These are phyloP conservation scores for Apamea anceps DNA, from an alignment of 2,888 invertebrate species.

Conservation along the genomic window DNA sequence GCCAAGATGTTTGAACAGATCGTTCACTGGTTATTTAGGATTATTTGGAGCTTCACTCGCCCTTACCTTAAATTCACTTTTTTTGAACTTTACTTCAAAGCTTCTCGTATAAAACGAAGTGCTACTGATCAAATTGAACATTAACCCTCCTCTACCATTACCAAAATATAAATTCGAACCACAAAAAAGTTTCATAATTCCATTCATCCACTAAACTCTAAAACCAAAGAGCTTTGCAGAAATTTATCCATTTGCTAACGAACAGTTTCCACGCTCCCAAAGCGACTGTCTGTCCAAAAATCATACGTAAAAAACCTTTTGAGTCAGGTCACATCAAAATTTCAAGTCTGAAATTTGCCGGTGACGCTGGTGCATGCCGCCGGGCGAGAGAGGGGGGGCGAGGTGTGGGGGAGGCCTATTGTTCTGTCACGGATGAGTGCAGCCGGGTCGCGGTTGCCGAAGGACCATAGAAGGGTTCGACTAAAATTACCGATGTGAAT, in stretches of 20 bases:
- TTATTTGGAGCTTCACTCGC: neutral
- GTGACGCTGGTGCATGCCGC: conserved; percentile 64
- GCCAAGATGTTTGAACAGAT: conserved; percentile 8
- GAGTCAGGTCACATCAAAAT: conserved; percentile 71
- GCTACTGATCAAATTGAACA: neutral
- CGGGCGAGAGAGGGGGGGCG: conserved; percentile 30
- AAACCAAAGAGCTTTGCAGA: conserved; percentile 31
- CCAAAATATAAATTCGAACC: conserved; percentile 1
- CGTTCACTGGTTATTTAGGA: conserved; percentile 21
- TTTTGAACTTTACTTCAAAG: neutral
- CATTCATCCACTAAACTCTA: conserved; percentile 17
- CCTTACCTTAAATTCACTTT: neutral
- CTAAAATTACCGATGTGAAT: conserved; percentile 68
- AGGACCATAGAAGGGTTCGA: conserved; percentile 62
- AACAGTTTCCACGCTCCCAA: conserved; percentile 34
- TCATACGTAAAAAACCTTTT: conserved; percentile 56
- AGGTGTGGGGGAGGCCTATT: conserved; percentile 69
- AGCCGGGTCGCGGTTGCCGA: conserved; percentile 68
- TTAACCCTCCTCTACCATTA: neutral
- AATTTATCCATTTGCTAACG: conserved; percentile 57
- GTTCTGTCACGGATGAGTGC: conserved; percentile 78
- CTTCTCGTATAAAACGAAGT: neutral
- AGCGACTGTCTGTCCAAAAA: conserved; percentile 56
- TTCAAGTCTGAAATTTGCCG: conserved; percentile 71
- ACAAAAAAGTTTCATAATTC: conserved; percentile 6